A percentile compares a stretch with the other conserved stretches of the same genome.
phyloP scores from a whole-genome alignment of 2,888 invertebrate genomes.

The Pandemis cinnamomeana region DNA sequence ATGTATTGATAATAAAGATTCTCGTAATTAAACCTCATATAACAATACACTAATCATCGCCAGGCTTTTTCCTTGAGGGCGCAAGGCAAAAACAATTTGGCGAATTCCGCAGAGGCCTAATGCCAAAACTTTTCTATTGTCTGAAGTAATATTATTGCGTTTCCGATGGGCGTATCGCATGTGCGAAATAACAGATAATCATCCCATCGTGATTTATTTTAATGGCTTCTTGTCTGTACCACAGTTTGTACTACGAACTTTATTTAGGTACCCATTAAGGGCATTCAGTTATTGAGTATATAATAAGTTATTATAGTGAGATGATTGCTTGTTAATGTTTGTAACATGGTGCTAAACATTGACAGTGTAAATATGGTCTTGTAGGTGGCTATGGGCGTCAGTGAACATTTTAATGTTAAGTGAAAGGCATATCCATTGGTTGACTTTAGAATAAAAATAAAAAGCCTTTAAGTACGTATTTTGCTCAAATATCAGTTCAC shows the following conservation, averaged over 20 bases:
- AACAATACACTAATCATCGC: slow-evolving; percentile 13
- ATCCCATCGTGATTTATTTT: slow-evolving; percentile 19
- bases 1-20: background rate
- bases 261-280: background rate
- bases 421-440: too few species aligned
- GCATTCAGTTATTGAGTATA: background rate
- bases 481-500: too few species aligned
- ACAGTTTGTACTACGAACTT: background rate
- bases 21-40: slow-evolving; percentile 12
- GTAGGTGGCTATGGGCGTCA: too few species aligned
- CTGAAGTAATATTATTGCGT: slow-evolving; percentile 16
- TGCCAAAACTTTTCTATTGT: slow-evolving; percentile 23
- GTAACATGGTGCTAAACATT: too few species aligned
- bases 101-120: slow-evolving; percentile 10
- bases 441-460: too few species aligned
- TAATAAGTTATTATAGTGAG: too few species aligned
- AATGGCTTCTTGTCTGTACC: background rate
- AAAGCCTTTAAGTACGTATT: too few species aligned
- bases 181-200: slow-evolving; percentile 22
- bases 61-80: background rate
- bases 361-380: too few species aligned
- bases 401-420: too few species aligned
- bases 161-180: slow-evolving; percentile 26
- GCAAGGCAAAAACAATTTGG: slow-evolving; percentile 15
- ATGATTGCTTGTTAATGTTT: too few species aligned